Evolutionary conservation across 2,113 vertebrate species (phyloP), one percentile per base, ranked within the genome.

Genomic region (Albula glossodonta): DNA sequence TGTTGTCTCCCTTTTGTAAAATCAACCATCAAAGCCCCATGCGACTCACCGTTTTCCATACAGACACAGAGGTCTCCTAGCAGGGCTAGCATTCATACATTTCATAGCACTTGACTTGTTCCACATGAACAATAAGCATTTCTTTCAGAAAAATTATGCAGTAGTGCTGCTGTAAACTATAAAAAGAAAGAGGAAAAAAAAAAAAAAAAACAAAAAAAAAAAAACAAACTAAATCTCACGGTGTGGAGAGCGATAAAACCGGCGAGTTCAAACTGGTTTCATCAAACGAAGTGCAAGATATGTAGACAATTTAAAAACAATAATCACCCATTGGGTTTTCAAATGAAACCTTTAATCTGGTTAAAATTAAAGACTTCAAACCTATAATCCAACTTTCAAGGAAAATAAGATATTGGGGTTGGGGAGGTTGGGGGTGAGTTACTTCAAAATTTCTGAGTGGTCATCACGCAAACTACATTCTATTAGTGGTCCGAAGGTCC

Each of bases 71-170:
- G 82, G 92, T 90, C 93, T 89, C 56, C 80, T 88, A 92, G 92
- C 91, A 91, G 81, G 90, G 83, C 85, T 49, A 93, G 89, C 92
- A 90, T 91, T 92, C 89, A 87, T 92, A 93, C 92, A 94, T 94
- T 94, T 93, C 89, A 88, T 91, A 94, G 92, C 92, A 89, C 84
- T 22, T 80, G 89, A 91, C 89, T 66, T 91, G 92, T 87, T 92
- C 91, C 93, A 93, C 90, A 82, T 89, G 89, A 94, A 90, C 86
- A 87, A 80, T 52, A 84, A 31, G 87, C 87, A 87, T 89, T 92
- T 93, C 87, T 91, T 92, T 93, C 90, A 91, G 90, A 93, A 90
- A 92, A 93, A 88, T 88, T 91, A 93, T 92, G 90, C 93, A 90
- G 87, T 88, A 90, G 91, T 93, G 92, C 91, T 92, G 91, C 90